A percentile compares a stretch with the other conserved stretches of the same genome.
Conservation (phyloP, 2,113 vertebrate species). For the Cyanoderma ruficeps region DNA sequence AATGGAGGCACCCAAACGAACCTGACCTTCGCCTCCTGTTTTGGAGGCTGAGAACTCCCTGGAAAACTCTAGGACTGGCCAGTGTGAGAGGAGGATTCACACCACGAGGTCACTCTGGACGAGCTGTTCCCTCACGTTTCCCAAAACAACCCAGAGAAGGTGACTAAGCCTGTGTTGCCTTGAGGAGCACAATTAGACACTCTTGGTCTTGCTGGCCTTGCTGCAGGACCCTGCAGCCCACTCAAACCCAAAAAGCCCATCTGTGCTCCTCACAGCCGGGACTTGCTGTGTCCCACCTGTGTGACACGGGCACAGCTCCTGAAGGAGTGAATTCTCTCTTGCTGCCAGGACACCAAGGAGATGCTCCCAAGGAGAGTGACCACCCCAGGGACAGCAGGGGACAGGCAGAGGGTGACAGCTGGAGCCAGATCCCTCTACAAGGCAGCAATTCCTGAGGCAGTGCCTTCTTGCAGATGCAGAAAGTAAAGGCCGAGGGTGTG, state of each 20-base stretch:
- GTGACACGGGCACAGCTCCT: neutral
- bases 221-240: neutral
- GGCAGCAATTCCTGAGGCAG: neutral
- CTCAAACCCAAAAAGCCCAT: neutral
- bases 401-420: neutral
- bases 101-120: neutral
- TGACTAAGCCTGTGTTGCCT: neutral
- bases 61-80: neutral
- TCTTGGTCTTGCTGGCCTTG: neutral
- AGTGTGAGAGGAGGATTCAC: neutral
- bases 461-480: neutral
- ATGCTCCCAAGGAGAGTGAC: accelerated
- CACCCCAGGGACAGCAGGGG: neutral
- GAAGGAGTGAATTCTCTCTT: neutral
- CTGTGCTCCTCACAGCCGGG: neutral
- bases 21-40: neutral
- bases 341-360: neutral
- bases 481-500: neutral
- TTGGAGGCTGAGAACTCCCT: neutral
- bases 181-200: neutral
- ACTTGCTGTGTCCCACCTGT: neutral
- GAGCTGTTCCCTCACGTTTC: neutral
- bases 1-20: neutral
- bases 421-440: neutral
- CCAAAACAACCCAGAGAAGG: neutral